Conservation (phyloP, 2,113 vertebrate species). For the Varanus komodoensis region DNA sequence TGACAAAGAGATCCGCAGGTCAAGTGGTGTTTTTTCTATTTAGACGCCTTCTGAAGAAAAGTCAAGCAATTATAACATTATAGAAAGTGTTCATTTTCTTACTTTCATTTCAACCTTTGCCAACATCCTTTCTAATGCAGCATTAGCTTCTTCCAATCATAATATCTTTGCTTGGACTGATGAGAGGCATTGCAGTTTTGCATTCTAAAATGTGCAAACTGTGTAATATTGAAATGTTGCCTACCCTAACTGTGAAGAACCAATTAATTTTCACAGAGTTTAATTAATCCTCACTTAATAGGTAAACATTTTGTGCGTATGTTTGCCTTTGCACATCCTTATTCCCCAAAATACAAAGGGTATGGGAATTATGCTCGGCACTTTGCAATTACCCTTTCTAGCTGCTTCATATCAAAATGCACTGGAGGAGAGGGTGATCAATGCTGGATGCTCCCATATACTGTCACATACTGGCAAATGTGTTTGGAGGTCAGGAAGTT, state of each 20-base stretch:
- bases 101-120: not conserved
- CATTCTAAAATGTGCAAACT: constrained; percentile 1
- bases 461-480: not conserved
- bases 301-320: constrained; percentile 55
- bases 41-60: not conserved
- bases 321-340: constrained; percentile 43
- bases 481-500: not conserved
- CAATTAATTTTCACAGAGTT: constrained; percentile 47
- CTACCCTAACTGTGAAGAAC: constrained; percentile 38
- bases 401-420: constrained; percentile 42
- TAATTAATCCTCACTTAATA: constrained; percentile 71
- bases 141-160: not conserved
- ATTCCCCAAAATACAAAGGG: not conserved
- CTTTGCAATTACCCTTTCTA: constrained; percentile 12
- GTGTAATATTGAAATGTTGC: constrained; percentile 27
- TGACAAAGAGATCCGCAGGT: not conserved
- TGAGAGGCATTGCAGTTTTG: not conserved
- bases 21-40: not conserved
- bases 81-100: not conserved
- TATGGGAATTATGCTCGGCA: constrained; percentile 46
- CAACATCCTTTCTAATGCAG: not conserved
- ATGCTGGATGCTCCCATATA: not conserved
- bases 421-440: fast-evolving
- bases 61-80: not conserved
- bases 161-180: fast-evolving